Percentiles rank a stretch among this genome's conserved stretches.
Conservation (phyloP, 2,888 invertebrate genomes). For the Lepidocyrtoides sp. region DNA sequence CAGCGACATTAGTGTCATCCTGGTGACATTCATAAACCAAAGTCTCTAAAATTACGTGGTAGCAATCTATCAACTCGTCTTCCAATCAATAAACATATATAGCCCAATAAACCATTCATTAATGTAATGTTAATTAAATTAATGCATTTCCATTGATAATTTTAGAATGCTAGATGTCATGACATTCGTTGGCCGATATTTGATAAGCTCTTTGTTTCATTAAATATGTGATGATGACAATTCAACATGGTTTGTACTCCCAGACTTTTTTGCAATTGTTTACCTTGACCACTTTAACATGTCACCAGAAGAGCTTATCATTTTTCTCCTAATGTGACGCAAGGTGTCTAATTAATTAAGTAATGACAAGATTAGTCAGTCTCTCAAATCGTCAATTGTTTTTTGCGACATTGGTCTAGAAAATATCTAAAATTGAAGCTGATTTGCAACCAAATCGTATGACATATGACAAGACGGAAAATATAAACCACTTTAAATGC, state of each 20-base stretch:
- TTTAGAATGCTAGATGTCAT: not conserved
- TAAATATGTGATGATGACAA: not conserved
- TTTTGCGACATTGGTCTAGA: slow-evolving; percentile 46
- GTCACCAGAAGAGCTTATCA: not conserved
- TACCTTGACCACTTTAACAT: slow-evolving; percentile 60
- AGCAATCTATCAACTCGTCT: not conserved
- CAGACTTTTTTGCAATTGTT: slow-evolving; percentile 30
- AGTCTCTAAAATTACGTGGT: not conserved
- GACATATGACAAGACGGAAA: not conserved
- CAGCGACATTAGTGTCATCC: too few species aligned
- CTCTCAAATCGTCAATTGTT: slow-evolving; percentile 12
- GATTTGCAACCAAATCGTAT: not conserved
- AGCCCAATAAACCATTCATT: not conserved
- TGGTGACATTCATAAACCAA: too few species aligned
- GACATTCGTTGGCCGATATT: not conserved
- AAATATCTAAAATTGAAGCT: slow-evolving; percentile 9
- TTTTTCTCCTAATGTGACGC: not conserved
- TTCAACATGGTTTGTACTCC: not conserved
- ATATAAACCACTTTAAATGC: not conserved
- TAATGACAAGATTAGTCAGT: not conserved
- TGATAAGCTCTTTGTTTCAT: not conserved
- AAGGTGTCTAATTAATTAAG: not conserved
- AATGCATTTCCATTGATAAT: not conserved
- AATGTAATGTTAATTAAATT: not conserved
- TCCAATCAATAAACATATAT: slow-evolving; percentile 10